A percentile compares a stretch with the other conserved stretches of the same genome.
Conservation (phyloP, 2,797 vertebrate species). For the Protonibea diacanthus region DNA sequence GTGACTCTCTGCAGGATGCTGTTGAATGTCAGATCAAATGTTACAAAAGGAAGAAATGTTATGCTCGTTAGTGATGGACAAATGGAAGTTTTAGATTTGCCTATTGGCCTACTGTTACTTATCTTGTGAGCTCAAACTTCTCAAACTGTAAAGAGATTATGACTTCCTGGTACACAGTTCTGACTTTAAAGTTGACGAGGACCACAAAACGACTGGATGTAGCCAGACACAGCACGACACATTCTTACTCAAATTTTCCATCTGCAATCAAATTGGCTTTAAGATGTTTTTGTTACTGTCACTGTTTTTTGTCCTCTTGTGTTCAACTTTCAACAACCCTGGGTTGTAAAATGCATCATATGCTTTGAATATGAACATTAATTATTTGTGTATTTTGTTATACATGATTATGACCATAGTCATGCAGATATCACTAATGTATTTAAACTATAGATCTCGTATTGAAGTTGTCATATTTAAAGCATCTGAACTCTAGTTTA, state of each 20-base stretch:
- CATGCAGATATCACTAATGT: conserved; percentile 15
- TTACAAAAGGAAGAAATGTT: not conserved
- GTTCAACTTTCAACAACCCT: no score
- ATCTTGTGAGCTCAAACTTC: no score
- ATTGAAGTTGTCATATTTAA: not conserved
- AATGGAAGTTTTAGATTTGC: not conserved
- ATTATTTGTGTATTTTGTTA: conserved; percentile 8
- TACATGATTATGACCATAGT: conserved; percentile 20
- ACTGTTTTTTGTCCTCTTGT: not conserved
- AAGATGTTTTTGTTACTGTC: not conserved
- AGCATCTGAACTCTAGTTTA: not conserved
- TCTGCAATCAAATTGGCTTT: not conserved
- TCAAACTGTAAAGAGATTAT: not conserved
- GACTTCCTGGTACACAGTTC: not conserved
- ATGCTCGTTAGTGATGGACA: not conserved
- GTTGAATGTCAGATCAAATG: not conserved
- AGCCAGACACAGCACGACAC: not conserved
- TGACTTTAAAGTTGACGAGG: conserved; percentile 20
- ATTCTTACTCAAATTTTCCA: not conserved
- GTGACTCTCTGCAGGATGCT: not conserved
- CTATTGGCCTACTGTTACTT: not conserved
- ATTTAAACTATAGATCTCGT: not conserved
- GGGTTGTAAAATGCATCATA: not conserved
- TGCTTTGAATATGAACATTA: not conserved
- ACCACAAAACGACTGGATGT: not conserved